Evolutionary conservation across 2,797 vertebrate genomes (phyloP), one percentile per base, ranked within the genome.

Genomic region (Artibeus jamaicensis): DNA sequence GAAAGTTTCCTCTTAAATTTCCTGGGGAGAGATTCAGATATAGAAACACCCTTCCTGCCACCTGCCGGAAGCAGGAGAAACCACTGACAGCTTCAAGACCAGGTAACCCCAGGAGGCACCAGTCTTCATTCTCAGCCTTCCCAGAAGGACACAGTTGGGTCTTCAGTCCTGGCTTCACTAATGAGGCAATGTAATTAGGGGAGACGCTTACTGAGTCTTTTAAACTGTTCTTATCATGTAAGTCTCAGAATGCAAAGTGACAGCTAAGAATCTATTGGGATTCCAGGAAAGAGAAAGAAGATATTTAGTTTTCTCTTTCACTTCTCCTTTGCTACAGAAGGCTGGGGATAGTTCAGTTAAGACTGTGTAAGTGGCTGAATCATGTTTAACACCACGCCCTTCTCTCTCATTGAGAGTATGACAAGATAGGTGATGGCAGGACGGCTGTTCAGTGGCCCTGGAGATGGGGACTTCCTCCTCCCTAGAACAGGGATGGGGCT

Each of bases 71-170:
- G 82, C 73, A 19, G 93, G 53, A 87, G 57, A 55, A 82, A 7
- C 39, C 39, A 3, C 74, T 39, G 78, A 37, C 85, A 42, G 82
- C 85, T 70, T 37, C 37, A 34, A 70, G 70, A 93, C 70, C 96
- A 97, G 97, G 97, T 97, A 97, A 97, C 79, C 5, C 73, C 77
- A 67, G 90, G 24, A 73, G 65, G 67, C 83, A 74, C 22, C 37
- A 21, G 79, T 46, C 44, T 84, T 32, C 50, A 11, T 39, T 46
- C 16, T 57, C 90, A 48, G 73, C 14, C 39, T 53, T 57, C 42
- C 22, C 59, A 8, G 68, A 44, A 79, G n/a, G 59, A 70, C 78
- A 4, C 7, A 10, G 55, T 3, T 1, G 53, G 59, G 22, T 15
- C 42, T 73, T 34, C 24, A 12, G 34, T 8, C 26, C 70, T 29